These are phyloP conservation scores for Pecten maximus DNA, from an alignment of 2,888 invertebrate species.

Conservation along the genomic window DNA sequence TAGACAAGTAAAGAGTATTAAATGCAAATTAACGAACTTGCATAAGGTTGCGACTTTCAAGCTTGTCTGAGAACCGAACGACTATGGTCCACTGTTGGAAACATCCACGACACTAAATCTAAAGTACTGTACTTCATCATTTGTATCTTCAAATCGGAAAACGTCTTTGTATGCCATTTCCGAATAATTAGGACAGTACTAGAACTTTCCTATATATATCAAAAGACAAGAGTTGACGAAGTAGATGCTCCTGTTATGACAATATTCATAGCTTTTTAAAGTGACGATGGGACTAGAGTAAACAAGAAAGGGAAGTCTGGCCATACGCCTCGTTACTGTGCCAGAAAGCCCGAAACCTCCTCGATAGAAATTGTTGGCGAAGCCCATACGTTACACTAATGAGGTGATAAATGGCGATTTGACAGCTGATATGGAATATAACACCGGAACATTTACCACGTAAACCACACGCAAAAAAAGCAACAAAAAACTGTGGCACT, in stretches of 20 bases:
- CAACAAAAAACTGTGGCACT: neutral
- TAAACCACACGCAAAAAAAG: constrained; percentile 13
- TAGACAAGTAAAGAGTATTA: too few species aligned
- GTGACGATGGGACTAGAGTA: neutral
- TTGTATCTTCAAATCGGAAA: too few species aligned
- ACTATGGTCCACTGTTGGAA: too few species aligned
- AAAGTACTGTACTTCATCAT: too few species aligned
- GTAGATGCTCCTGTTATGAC: neutral
- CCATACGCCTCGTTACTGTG: neutral
- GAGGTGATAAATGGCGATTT: neutral
- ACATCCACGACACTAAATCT: too few species aligned
- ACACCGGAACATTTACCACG: neutral
- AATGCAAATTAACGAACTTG: too few species aligned
- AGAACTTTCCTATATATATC: too few species aligned
- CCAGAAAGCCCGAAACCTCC: neutral
- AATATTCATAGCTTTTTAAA: neutral
- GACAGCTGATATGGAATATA: constrained; percentile 13
- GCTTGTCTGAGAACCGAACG: too few species aligned
- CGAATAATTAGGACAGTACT: too few species aligned
- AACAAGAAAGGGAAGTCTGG: neutral
- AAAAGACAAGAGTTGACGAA: too few species aligned
- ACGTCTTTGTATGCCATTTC: too few species aligned
- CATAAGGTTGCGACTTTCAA: too few species aligned
- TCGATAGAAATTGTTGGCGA: neutral
- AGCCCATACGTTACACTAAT: neutral